A percentile compares a stretch with the other conserved stretches of the same genome.
phyloP scores from a whole-genome alignment of 2,797 vertebrate genomes.

The Alosa sapidissima region DNA sequence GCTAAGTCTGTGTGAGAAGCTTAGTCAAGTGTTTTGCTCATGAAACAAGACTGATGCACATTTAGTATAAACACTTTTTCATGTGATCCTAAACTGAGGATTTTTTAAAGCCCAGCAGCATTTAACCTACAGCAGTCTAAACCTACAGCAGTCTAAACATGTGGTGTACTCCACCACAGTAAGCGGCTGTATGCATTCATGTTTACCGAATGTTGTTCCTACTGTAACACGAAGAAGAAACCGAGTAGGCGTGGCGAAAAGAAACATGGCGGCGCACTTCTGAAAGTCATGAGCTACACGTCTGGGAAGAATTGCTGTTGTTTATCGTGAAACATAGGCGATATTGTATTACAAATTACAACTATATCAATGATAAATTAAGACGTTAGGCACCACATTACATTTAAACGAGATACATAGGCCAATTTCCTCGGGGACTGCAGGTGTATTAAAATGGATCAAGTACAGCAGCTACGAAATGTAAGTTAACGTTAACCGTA shows the following conservation, averaged over 20 bases:
- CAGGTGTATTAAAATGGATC: conserved; percentile 61
- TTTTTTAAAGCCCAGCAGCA: no score
- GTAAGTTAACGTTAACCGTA: conserved; percentile 62
- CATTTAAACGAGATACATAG: neutral
- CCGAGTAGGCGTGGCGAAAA: neutral
- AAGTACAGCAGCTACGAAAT: conserved; percentile 73
- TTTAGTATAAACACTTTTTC: no score
- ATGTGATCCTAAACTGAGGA: no score
- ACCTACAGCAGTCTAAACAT: no score
- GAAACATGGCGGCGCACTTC: conserved; percentile 71
- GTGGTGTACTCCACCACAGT: neutral
- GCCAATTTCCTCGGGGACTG: neutral
- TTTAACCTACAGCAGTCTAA: no score
- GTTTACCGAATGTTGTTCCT: neutral
- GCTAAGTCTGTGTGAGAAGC: no score
- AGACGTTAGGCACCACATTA: neutral
- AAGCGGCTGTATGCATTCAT: neutral
- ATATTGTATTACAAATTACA: neutral
- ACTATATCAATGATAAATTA: neutral
- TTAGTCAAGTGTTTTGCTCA: no score
- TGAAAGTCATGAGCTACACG: conserved; percentile 72
- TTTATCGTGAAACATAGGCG: neutral
- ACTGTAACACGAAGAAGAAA: neutral
- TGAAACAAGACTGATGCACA: no score
- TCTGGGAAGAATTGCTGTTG: neutral